A percentile compares a stretch with the other conserved stretches of the same genome.
These are phyloP conservation scores for Nomada fabriciana DNA, from an alignment of 2,888 invertebrate species.

Conservation along the genomic window DNA sequence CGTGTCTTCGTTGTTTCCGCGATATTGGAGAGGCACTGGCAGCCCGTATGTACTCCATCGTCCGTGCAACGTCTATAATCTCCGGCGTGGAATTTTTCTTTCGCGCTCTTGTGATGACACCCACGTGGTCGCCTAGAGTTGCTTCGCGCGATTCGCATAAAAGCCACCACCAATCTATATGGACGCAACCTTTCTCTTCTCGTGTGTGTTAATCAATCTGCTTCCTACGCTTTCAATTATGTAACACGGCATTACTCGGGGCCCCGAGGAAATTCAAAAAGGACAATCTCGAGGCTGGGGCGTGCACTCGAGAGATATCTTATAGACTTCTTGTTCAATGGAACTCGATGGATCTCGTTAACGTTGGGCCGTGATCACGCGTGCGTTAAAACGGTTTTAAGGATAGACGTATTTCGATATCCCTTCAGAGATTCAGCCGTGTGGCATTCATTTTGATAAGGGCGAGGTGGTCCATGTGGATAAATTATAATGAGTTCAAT, in stretches of 20 bases:
- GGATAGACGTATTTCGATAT: no score
- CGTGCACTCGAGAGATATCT: constrained; percentile 16
- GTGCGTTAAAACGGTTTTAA: no score
- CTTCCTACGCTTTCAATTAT: constrained; percentile 84
- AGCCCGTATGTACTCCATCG: constrained; percentile 42
- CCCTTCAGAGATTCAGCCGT: no score
- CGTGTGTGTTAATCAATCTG: constrained; percentile 84
- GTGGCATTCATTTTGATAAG: no score
- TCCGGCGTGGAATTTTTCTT: constrained; percentile 54
- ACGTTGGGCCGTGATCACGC: not conserved
- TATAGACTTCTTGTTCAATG: constrained; percentile 1
- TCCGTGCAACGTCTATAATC: constrained; percentile 57
- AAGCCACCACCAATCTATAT: constrained; percentile 81
- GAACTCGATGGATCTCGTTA: constrained; percentile 14
- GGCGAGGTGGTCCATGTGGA: no score
- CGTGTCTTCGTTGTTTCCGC: constrained; percentile 41
- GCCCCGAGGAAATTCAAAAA: constrained; percentile 71
- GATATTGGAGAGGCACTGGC: constrained; percentile 47
- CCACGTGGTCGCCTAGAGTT: constrained; percentile 68
- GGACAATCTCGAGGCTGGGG: constrained; percentile 53
- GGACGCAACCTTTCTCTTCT: constrained; percentile 81
- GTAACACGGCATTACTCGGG: constrained; percentile 77
- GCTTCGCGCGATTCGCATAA: constrained; percentile 78
- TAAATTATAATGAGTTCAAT: no score
- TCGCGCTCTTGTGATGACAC: constrained; percentile 71